Conservation (phyloP, 1,140 invertebrate genomes). For the Coboldia fuscipes region DNA sequence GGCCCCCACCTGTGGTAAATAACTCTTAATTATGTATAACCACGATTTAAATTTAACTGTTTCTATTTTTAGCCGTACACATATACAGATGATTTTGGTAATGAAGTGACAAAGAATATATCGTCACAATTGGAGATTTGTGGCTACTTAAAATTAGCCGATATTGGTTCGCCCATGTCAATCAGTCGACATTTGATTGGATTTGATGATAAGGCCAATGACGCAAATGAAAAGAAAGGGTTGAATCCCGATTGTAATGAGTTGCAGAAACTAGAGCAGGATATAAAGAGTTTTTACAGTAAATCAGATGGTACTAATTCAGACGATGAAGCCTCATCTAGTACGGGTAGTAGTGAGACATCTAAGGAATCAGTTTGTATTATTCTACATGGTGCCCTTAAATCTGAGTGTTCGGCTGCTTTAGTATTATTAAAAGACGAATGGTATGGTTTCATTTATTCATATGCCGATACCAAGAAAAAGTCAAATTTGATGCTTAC, state of each 20-base stretch:
- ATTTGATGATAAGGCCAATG: no score
- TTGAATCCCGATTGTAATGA: slow-evolving; percentile 26
- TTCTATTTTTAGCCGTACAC: slow-evolving; percentile 28
- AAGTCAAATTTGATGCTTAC: slow-evolving; percentile 89
- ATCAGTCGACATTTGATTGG: slow-evolving; percentile 73
- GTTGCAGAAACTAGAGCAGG: slow-evolving; percentile 26
- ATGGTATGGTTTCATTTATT: slow-evolving; percentile 88
- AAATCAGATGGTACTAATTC: slow-evolving; percentile 35
- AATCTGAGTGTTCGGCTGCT: slow-evolving; percentile 72
- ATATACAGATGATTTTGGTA: slow-evolving; percentile 41
- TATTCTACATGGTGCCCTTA: slow-evolving; percentile 80
- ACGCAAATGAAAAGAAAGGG: slow-evolving; percentile 25
- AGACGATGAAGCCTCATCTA: slow-evolving; percentile 20
- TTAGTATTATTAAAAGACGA: slow-evolving; percentile 57
- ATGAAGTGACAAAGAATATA: slow-evolving; percentile 29
- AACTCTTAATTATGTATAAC: slow-evolving; percentile 3
- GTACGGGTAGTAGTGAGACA: slow-evolving; percentile 15
- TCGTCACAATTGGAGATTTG: slow-evolving; percentile 50
- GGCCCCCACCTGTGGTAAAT: slow-evolving; percentile 47
- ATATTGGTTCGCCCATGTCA: slow-evolving; percentile 83
- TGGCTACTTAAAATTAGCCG: slow-evolving; percentile 62
- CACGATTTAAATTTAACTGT: background rate
- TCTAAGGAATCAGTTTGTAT: slow-evolving; percentile 73
- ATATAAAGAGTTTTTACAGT: slow-evolving; percentile 25
- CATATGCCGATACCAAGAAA: slow-evolving; percentile 85